Conservation (phyloP, 2,113 vertebrate genomes). For the Planiliza haematocheilus region DNA sequence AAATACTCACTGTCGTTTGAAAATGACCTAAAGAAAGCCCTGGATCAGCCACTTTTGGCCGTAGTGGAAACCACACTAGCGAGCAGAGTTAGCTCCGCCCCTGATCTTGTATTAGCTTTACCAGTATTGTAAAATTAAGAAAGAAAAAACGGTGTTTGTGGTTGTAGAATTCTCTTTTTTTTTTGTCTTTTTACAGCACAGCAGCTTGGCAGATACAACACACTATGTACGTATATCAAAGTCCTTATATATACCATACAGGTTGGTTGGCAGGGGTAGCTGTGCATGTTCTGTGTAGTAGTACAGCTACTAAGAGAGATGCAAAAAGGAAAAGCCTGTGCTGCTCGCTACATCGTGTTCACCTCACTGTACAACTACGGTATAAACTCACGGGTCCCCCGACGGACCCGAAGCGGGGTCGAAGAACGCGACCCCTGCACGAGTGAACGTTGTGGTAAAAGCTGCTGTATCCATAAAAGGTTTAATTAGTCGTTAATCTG, state of each 20-base stretch:
- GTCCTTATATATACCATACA: constrained; percentile 52
- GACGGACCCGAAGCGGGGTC: constrained; percentile 40
- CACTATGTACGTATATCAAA: constrained; percentile 63
- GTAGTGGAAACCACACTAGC: constrained; percentile 44
- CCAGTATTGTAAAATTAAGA: constrained; percentile 58
- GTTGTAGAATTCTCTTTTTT: constrained; percentile 29
- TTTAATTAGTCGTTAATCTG: constrained; percentile 66
- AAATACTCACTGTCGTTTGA: neutral
- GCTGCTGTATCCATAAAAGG: constrained; percentile 69
- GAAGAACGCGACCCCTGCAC: constrained; percentile 30
- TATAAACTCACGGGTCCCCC: constrained; percentile 59
- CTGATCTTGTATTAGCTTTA: constrained; percentile 36
- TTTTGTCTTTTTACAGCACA: constrained; percentile 56
- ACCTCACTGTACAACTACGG: constrained; percentile 44
- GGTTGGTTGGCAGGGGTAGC: constrained; percentile 65
- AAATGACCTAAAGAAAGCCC: constrained; percentile 51
- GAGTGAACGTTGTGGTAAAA: constrained; percentile 65
- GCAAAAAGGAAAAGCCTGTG: constrained; percentile 63
- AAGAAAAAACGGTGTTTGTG: constrained; percentile 46
- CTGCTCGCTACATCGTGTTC: constrained; percentile 73
- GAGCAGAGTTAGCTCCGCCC: constrained; percentile 38
- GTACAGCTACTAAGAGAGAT: constrained; percentile 62
- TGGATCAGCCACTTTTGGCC: constrained; percentile 49
- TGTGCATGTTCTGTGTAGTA: constrained; percentile 51
- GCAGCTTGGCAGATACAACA: constrained; percentile 66